Evolutionary conservation across 2,888 invertebrate genomes (phyloP).

Genomic region (Drosophila paracracens): DNA sequence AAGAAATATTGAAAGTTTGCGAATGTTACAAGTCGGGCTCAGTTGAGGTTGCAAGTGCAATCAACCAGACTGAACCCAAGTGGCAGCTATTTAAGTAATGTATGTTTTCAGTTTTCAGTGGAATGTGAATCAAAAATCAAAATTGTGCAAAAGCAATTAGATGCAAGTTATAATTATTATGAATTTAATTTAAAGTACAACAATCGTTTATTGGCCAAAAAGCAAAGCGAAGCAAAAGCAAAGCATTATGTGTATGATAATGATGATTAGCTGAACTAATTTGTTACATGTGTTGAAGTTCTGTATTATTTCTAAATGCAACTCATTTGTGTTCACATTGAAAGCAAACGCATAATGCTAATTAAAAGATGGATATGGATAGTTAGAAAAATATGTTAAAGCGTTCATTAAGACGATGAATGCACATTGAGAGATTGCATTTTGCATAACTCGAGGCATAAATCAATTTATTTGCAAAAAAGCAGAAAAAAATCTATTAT

Average conservation of each 20-base stretch:
- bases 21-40: constrained; percentile 21
- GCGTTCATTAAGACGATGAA: constrained; percentile 66
- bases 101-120: constrained; percentile 51
- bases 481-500: constrained; percentile 24
- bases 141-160: constrained; percentile 68
- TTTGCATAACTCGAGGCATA: constrained; percentile 67
- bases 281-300: constrained; percentile 55
- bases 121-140: constrained; percentile 64
- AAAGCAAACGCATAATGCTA: constrained; percentile 60
- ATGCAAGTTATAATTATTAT: constrained; percentile 64
- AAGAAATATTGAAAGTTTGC: constrained; percentile 26
- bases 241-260: constrained; percentile 6
- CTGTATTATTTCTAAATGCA: constrained; percentile 44
- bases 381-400: constrained; percentile 80
- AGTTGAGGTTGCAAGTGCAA: background rate
- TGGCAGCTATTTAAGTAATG: constrained; percentile 17
- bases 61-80: background rate
- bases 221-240: constrained; percentile 12
- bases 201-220: constrained; percentile 72
- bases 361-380: constrained; percentile 67
- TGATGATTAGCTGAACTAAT: constrained; percentile 23
- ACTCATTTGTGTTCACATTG: constrained; percentile 74
- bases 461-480: constrained; percentile 72
- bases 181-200: constrained; percentile 73
- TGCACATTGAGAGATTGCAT: constrained; percentile 53